Conservation (phyloP, 2,797 vertebrate species). For the Coreius guichenoti region DNA sequence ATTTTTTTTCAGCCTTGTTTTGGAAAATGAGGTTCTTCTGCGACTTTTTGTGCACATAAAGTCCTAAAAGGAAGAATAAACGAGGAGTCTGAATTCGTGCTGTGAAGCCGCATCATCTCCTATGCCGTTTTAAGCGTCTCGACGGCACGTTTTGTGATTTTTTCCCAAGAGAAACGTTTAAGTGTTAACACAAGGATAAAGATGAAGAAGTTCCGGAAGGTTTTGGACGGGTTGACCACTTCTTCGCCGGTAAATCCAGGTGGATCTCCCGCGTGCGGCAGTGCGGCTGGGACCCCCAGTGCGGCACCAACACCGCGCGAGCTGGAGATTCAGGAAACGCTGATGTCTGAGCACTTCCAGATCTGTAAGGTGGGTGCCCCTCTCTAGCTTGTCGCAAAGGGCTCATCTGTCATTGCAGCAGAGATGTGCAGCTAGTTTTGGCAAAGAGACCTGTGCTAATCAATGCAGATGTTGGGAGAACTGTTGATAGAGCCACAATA, state of each 20-base stretch:
- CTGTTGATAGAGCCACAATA: conserved; percentile 22
- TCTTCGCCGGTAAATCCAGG: conserved; percentile 87
- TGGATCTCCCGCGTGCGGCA: conserved; percentile 81
- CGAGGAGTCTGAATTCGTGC: conserved; percentile 45
- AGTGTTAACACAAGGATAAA: conserved; percentile 22
- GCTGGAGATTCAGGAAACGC: conserved; percentile 89
- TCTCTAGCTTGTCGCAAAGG: conserved; percentile 3
- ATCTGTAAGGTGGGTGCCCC: conserved; percentile 90
- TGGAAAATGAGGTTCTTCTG: conserved; percentile 71
- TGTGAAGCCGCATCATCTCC: conserved; percentile 43
- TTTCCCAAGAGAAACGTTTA: conserved; percentile 18
- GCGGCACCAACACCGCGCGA: conserved; percentile 82
- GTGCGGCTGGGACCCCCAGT: conserved; percentile 81
- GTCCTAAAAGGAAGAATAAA: conserved; percentile 26
- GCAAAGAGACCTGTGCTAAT: conserved; percentile 15
- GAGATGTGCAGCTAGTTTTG: conserved; percentile 27
- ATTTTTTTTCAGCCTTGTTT: conserved; percentile 33
- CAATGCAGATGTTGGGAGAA: conserved; percentile 18
- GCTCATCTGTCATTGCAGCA: conserved; percentile 31
- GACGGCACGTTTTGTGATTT: conserved; percentile 51
- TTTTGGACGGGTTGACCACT: conserved; percentile 95
- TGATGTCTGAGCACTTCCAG: conserved; percentile 95
- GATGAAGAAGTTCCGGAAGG: conserved; percentile 99
- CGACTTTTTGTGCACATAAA: conserved; percentile 76
- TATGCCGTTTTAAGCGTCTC: conserved; percentile 56